These are phyloP conservation scores for Virgularia gustaviana DNA, from an alignment of 92 coral and sea anemone species.

Conservation along the genomic window DNA sequence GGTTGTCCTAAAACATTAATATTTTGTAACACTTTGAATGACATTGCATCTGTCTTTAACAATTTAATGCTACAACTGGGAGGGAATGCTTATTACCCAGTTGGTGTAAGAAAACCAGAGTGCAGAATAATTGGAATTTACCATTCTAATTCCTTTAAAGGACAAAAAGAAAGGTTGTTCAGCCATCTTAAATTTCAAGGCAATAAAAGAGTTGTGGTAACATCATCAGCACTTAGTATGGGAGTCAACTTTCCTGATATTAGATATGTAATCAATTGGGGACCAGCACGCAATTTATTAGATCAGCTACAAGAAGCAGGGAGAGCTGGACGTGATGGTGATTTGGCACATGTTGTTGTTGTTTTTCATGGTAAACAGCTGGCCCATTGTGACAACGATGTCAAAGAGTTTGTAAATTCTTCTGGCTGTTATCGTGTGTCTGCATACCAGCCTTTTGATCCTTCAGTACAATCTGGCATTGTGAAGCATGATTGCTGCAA, in stretches of 20 bases:
- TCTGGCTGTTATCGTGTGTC: slow-evolving; percentile 32
- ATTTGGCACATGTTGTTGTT: slow-evolving; percentile 12
- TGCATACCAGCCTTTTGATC: slow-evolving; percentile 28
- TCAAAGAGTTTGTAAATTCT: slow-evolving; percentile 14
- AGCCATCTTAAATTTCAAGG: slow-evolving; percentile 10
- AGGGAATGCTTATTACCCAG: slow-evolving; percentile 6
- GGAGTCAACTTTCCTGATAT: slow-evolving; percentile 18
- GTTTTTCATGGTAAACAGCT: slow-evolving; percentile 22
- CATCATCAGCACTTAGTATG: slow-evolving; percentile 33
- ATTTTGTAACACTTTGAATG: slow-evolving; percentile 30
- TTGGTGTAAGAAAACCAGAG: slow-evolving; percentile 13
- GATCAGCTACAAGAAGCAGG: slow-evolving; percentile 26
- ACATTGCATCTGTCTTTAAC: slow-evolving; percentile 23
- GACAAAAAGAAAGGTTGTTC: slow-evolving; percentile 23
- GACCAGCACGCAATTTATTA: slow-evolving; percentile 31
- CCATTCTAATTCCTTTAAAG: slow-evolving; percentile 23
- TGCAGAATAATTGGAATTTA: slow-evolving; percentile 31
- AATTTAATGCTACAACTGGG: slow-evolving; percentile 30
- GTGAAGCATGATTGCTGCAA: slow-evolving; percentile 37
- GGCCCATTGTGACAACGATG: slow-evolving; percentile 23
- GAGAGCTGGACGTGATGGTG: slow-evolving; percentile 36
- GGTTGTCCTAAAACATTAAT: slow-evolving; percentile 17
- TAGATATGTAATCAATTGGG: slow-evolving; percentile 28
- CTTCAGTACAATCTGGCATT: neutral
- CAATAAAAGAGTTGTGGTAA: slow-evolving; percentile 14